Evolutionary conservation across 2,797 vertebrate genomes (phyloP), one percentile per base, ranked within the genome.

Genomic region (Cottoperca gobio): DNA sequence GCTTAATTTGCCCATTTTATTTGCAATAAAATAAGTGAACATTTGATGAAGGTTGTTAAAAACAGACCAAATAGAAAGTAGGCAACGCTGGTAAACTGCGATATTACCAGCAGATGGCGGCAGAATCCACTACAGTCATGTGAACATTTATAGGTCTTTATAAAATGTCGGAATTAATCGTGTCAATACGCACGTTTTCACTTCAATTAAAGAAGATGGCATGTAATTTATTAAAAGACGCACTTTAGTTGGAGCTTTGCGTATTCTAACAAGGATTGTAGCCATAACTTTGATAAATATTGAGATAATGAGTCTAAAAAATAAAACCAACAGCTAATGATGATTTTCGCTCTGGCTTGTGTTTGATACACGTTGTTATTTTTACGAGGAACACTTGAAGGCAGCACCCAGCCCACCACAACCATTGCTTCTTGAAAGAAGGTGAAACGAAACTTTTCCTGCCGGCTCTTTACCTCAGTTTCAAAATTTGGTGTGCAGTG

Each of bases 101-200:
- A 28, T 16, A 0, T 26, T 5, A 63, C 80, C 88, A 84, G 74
- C 46, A 90, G 90, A 74, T 85, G 82, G 86, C 57, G 59, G 5
- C 43, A 75, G 17, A 59, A 54, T 5, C 66, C 17, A 26, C 2
- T 2, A 46, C 6, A 52, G 14, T 45, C 8, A 13, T 16, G 0
- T 0, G 23, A 23, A 63, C 12, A 14, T 77, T 0, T 88, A 54
- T 73, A 0, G 4, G 14, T 26, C 21, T 10, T 40, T 14, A 2
- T 3, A 54, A 65, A 89, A 70, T 76, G 16, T 76, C 24, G 35
- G 61, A 83, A 76, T 60, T 50, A 2, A 26, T 39, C 0, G 0
- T 0, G 17, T 21, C 24, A 5, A 5, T 33, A n/a, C n/a, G n/a
- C n/a, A n/a, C n/a, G n/a, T n/a, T n/a, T n/a, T n/a, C n/a, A n/a